These are phyloP conservation scores for Lordiphosa andalusiaca DNA, from an alignment of 2,888 invertebrate genomes.

Conservation along the genomic window DNA sequence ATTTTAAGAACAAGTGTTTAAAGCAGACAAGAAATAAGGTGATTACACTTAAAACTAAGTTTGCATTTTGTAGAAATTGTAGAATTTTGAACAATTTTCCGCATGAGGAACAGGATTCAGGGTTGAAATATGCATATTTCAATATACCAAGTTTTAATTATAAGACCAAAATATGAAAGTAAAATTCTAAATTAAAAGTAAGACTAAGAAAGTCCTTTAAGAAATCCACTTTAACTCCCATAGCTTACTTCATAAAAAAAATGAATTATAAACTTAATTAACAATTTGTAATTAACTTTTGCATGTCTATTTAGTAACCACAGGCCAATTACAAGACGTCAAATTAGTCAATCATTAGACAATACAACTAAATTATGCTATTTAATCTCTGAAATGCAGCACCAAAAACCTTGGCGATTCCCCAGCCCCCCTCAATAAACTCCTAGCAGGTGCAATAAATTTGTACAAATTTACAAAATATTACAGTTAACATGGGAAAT, in stretches of 20 bases:
- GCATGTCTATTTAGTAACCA: neutral
- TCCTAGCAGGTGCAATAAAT: constrained; percentile 12
- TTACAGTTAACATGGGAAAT: constrained; percentile 40
- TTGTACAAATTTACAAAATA: constrained; percentile 9
- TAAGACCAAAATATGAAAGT: too few species aligned
- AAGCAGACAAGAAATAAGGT: neutral
- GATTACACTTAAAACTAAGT: neutral
- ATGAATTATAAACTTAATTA: too few species aligned
- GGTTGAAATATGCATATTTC: too few species aligned
- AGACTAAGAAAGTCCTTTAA: too few species aligned
- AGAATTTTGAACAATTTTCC: too few species aligned
- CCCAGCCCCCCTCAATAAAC: neutral
- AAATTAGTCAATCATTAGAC: constrained; percentile 19
- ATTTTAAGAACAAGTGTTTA: neutral
- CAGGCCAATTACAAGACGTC: neutral
- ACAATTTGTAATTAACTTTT: too few species aligned
- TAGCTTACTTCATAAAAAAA: too few species aligned
- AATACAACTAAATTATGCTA: constrained; percentile 27
- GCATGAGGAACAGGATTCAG: too few species aligned
- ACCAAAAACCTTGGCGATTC: constrained; percentile 32
- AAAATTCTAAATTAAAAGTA: too few species aligned
- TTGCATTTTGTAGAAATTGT: too few species aligned
- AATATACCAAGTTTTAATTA: too few species aligned
- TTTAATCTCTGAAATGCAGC: constrained; percentile 10
- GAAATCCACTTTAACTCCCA: too few species aligned